Evolutionary conservation across 2,113 vertebrate species (phyloP).

Genomic region (Xiphias gladius): DNA sequence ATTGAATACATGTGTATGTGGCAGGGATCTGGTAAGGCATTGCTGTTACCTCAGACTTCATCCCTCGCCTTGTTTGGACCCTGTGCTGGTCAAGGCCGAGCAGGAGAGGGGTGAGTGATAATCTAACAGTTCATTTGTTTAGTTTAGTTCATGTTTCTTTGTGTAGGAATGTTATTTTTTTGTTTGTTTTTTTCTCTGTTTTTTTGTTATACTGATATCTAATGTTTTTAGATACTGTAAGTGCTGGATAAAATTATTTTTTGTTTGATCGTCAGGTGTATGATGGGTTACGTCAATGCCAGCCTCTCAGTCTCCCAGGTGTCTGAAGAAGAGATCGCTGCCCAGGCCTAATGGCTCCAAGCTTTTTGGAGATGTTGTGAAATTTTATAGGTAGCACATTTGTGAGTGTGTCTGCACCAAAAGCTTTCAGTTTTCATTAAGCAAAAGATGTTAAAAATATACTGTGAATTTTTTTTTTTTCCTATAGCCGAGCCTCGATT

Average conservation of each 20-base stretch:
- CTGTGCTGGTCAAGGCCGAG: slow-evolving; percentile 91
- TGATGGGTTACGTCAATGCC: slow-evolving; percentile 95
- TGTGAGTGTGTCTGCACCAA: background rate
- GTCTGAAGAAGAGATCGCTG: slow-evolving; percentile 89
- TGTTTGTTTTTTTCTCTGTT: too few species aligned
- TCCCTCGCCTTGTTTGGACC: slow-evolving; percentile 97
- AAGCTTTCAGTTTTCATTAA: background rate
- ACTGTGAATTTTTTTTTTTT: background rate
- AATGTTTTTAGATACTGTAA: too few species aligned
- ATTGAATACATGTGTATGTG: slow-evolving; percentile 20
- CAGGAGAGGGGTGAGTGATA: slow-evolving; percentile 90
- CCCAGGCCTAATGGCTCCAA: slow-evolving; percentile 89
- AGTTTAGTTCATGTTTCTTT: background rate
- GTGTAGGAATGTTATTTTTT: too few species aligned
- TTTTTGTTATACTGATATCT: background rate
- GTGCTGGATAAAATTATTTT: background rate
- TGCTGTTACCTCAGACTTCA: slow-evolving; percentile 97
- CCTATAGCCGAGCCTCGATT: background rate
- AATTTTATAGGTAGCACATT: slow-evolving; percentile 89
- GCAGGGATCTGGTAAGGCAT: slow-evolving; percentile 97
- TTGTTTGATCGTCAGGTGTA: slow-evolving; percentile 84
- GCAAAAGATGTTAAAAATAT: background rate
- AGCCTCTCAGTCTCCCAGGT: slow-evolving; percentile 92
- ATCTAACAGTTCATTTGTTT: background rate
- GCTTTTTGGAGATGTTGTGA: slow-evolving; percentile 87